A percentile compares a stretch with the other conserved stretches of the same genome.
Evolutionary conservation across 2,113 vertebrate species (phyloP).

Genomic region (Herpailurus yagouaroundi): DNA sequence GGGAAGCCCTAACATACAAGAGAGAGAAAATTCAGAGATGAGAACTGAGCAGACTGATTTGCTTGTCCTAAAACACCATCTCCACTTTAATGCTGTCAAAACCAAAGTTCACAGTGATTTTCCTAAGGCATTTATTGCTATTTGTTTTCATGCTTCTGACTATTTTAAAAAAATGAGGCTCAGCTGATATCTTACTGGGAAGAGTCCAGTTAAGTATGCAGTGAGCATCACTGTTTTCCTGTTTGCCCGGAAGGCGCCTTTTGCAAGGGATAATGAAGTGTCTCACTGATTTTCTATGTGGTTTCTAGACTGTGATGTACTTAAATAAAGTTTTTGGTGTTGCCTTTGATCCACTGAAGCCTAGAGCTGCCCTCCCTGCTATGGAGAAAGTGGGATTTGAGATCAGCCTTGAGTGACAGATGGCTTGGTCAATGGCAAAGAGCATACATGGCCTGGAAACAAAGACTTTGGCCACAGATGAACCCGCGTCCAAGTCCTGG

Average conservation of each 20-base stretch:
- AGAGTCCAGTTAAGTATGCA: constrained; percentile 45
- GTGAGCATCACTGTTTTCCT: neutral
- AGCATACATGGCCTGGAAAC: neutral
- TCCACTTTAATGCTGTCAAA: constrained; percentile 10
- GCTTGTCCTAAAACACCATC: neutral
- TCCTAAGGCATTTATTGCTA: constrained; percentile 32
- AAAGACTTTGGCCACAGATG: neutral
- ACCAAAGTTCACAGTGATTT: constrained; percentile 6
- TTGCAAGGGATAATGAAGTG: constrained; percentile 70
- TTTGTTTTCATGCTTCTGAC: constrained; percentile 64
- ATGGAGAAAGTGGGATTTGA: neutral
- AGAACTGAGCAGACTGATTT: neutral
- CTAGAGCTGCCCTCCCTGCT: neutral
- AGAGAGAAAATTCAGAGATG: neutral
- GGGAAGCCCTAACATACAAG: neutral
- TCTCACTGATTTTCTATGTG: constrained; percentile 61
- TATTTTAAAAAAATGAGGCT: neutral
- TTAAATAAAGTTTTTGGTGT: constrained; percentile 61
- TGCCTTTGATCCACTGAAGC: constrained; percentile 62
- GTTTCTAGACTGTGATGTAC: constrained; percentile 65
- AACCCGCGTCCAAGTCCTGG: neutral
- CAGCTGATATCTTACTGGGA: constrained; percentile 28
- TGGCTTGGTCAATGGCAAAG: neutral
- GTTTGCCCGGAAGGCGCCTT: constrained; percentile 49
- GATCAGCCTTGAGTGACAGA: neutral